Evolutionary conservation across 2,113 vertebrate genomes (phyloP).

Genomic region (Gadus chalcogrammus): DNA sequence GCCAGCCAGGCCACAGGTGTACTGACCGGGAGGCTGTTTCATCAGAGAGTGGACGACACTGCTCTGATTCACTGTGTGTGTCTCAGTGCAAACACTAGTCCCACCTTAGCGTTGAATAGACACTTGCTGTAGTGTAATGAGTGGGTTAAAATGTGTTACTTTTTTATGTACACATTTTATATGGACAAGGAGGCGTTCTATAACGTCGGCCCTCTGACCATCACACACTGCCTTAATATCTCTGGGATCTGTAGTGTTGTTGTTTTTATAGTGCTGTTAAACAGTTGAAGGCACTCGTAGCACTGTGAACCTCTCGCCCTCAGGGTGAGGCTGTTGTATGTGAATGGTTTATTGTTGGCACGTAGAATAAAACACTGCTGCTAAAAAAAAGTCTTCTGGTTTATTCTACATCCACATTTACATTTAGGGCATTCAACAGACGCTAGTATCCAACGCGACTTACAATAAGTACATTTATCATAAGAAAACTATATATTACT

Average conservation of each 20-base stretch:
- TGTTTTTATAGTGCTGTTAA: background rate
- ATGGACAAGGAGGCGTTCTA: background rate
- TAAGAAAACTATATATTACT: too few species aligned
- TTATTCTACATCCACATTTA: slow-evolving; percentile 21
- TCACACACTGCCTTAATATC: slow-evolving; percentile 34
- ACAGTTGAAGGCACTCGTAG: slow-evolving; percentile 3
- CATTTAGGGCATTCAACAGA: too few species aligned
- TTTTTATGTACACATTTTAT: background rate
- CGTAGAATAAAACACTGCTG: slow-evolving; percentile 52
- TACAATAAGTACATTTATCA: too few species aligned
- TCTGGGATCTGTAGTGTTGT: slow-evolving; percentile 51
- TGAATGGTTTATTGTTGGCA: slow-evolving; percentile 32
- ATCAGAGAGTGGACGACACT: too few species aligned
- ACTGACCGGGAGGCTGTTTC: too few species aligned
- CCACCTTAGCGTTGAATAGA: too few species aligned
- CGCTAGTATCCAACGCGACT: too few species aligned
- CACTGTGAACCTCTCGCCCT: slow-evolving; percentile 38
- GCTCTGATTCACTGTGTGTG: too few species aligned
- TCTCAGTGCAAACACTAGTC: too few species aligned
- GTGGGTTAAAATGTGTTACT: too few species aligned
- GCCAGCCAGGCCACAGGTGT: too few species aligned
- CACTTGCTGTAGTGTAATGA: too few species aligned
- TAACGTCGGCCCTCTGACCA: background rate
- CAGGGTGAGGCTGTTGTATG: slow-evolving; percentile 44
- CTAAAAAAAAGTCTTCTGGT: background rate